A percentile compares a stretch with the other conserved stretches of the same genome.
Evolutionary conservation across 2,797 vertebrate genomes (phyloP).

Genomic region (Aphelocoma californica): DNA sequence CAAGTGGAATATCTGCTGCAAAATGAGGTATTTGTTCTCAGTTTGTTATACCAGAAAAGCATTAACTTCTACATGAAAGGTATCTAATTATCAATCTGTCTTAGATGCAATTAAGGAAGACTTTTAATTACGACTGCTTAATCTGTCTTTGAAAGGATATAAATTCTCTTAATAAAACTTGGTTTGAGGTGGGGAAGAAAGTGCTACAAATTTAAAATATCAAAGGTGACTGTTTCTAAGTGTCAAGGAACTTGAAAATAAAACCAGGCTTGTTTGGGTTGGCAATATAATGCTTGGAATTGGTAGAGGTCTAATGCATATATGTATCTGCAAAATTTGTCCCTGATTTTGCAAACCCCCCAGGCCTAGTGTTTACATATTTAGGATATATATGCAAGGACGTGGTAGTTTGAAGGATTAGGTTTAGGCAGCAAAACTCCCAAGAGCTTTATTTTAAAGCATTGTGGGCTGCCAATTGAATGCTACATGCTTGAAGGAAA

Average conservation of each 20-base stretch:
- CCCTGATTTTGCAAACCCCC: background rate
- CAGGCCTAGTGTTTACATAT: background rate
- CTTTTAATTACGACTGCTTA: conserved; percentile 20
- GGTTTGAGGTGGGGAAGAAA: background rate
- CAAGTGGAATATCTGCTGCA: conserved; percentile 50
- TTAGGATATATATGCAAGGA: background rate
- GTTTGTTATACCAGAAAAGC: conserved; percentile 2
- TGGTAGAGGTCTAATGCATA: background rate
- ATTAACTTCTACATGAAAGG: background rate
- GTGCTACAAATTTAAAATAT: background rate
- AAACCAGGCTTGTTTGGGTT: background rate
- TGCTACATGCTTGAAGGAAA: background rate
- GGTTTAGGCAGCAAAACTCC: background rate
- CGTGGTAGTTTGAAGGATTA: background rate
- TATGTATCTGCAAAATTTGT: background rate
- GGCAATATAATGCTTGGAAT: background rate
- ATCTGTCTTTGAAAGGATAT: background rate
- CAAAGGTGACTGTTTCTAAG: background rate
- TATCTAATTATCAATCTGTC: background rate
- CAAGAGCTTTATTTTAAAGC: background rate
- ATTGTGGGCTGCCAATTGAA: background rate
- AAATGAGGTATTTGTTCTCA: conserved; percentile 64
- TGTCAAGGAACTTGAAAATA: background rate
- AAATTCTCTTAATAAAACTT: background rate
- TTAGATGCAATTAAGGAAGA: background rate